phyloP scores from a whole-genome alignment of 2,888 invertebrate species.

The Peribatodes rhomboidaria region DNA sequence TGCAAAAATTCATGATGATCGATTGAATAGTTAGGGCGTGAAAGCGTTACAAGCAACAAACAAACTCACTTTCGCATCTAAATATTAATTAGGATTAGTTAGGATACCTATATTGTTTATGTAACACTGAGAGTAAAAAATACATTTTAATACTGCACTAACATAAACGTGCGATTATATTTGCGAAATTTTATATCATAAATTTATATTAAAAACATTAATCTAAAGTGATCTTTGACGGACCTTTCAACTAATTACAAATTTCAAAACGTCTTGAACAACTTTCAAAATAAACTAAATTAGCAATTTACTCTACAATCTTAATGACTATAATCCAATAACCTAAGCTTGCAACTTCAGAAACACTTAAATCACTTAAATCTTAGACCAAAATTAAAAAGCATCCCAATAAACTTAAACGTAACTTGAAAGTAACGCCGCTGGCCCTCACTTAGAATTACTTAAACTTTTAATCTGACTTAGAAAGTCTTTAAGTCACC shows the following conservation, averaged over 20 bases:
- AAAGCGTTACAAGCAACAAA: too few relatives aligned
- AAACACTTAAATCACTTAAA: conserved; percentile 24
- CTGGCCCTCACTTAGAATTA: conserved; percentile 52
- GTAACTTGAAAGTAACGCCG: conserved; percentile 25
- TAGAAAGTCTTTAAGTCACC: conserved; percentile 63
- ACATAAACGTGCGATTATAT: too few relatives aligned
- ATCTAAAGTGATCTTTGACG: not conserved
- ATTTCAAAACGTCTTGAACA: conserved; percentile 1
- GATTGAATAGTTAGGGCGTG: too few relatives aligned
- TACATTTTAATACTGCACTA: too few relatives aligned
- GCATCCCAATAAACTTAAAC: conserved; percentile 16
- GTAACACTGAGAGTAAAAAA: too few relatives aligned
- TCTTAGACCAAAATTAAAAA: conserved; percentile 30
- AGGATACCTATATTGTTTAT: too few relatives aligned
- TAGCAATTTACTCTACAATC: conserved; percentile 10
- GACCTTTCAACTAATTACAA: not conserved
- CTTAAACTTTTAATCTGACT: conserved; percentile 62
- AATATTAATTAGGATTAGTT: too few relatives aligned
- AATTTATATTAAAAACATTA: not conserved
- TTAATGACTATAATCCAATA: conserved; percentile 8
- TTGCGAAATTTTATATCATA: too few relatives aligned
- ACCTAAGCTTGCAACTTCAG: conserved; percentile 4
- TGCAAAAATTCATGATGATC: too few relatives aligned
- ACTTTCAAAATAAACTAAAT: conserved; percentile 9
- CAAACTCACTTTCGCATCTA: too few relatives aligned